Base-by-base conservation (phyloP, 2,113 vertebrate genomes). In the Dipodomys ordii region DNA sequence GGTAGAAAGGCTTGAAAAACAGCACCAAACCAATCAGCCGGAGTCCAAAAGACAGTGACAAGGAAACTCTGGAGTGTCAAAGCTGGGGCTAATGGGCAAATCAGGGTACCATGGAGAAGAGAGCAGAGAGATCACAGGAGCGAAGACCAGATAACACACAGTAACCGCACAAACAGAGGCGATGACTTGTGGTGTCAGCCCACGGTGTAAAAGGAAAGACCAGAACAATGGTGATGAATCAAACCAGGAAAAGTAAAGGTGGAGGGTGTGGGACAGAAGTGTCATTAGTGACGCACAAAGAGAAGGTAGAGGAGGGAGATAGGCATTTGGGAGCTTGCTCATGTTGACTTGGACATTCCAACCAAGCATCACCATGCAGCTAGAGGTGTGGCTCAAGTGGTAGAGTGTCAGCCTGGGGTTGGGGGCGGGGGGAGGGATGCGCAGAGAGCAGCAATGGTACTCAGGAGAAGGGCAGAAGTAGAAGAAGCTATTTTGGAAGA, bases 391-490 rank as follows among this genome's bases (percentile, higher is more conserved):
- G 53, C 53, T 57, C 15, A 57, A 57, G 15, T 57, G 53, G 53
- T 57, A 57, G 53, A 57, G 53, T 13, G 53, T 13, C 15, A 57
- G 53, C 53, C 53, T 57, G 15, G 53, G 35, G 35, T 2, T 3
- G 4, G 35, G 4, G 35, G 35, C 3, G 35, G 0, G 35, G 4
- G 35, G 35, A 3, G 35, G 3, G 35, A 3, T 3, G 35, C 35
- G 35, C 35, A 39, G 81, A 35, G 68, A 20, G 46, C 35, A 35
- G 19, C 35, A 16, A 2, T 39, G 82, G 39, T 44, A 3, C 44
- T 83, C 15, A 72, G 46, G 79, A 44, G 32, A 32, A 39, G 64
- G 30, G 60, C 35, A 22, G 13, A 25, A n/a, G 6, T 28, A 19
- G 73, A 49, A 49, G 12, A 13, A 28, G 9, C 2, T 30, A 13